A percentile compares a stretch with the other conserved stretches of the same genome.
Evolutionary conservation across 2,113 vertebrate genomes (phyloP).

Genomic region (Fulmarus glacialis): DNA sequence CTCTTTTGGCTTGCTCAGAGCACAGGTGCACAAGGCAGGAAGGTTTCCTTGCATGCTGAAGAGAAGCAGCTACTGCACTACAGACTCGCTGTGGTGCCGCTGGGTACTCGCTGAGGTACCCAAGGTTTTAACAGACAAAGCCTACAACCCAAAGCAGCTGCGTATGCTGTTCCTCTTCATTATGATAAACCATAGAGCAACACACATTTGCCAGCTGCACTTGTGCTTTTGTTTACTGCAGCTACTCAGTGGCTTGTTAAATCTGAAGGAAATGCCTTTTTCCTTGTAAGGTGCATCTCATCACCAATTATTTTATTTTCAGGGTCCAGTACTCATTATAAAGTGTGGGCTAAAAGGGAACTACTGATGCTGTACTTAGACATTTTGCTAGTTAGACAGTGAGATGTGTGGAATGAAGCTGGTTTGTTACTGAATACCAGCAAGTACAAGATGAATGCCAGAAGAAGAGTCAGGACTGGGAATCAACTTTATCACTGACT

Average conservation of each 20-base stretch:
- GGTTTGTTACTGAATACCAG: background rate
- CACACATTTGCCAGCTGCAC: background rate
- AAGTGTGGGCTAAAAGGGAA: background rate
- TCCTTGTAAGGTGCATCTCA: background rate
- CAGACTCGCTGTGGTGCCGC: background rate
- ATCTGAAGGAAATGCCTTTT: background rate
- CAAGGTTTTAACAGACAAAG: background rate
- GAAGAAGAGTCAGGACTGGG: background rate
- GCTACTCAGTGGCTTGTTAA: background rate
- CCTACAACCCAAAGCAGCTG: background rate
- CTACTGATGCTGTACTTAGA: background rate
- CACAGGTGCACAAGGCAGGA: slow-evolving; percentile 33
- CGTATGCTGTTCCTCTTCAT: background rate
- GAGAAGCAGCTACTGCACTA: background rate
- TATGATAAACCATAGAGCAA: background rate
- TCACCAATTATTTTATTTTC: background rate
- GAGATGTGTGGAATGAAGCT: background rate
- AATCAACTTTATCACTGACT: background rate
- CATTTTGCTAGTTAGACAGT: background rate
- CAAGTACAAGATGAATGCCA: background rate
- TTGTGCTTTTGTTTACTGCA: background rate
- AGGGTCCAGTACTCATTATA: background rate
- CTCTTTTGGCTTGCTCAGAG: background rate
- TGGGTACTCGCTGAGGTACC: background rate
- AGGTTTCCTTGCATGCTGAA: background rate